phyloP scores from a whole-genome alignment of 2,888 invertebrate genomes.

The Protophormia terraenovae region DNA sequence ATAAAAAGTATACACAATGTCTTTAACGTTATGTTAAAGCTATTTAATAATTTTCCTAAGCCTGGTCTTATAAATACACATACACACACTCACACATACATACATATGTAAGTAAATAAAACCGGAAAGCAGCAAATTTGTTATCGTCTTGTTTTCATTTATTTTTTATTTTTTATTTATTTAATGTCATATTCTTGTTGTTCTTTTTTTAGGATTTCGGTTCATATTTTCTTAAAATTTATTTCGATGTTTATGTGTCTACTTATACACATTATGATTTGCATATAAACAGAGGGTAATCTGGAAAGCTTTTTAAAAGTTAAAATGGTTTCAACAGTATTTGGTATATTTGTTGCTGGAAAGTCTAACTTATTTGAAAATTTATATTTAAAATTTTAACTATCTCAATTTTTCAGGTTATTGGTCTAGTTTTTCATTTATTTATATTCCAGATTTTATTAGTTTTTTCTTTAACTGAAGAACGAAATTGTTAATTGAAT shows the following conservation, averaged over 20 bases:
- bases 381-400: too few relatives aligned
- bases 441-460: too few relatives aligned
- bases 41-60: conserved; percentile 38
- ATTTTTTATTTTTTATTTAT: neutral
- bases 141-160: conserved; percentile 16
- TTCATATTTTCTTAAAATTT: neutral
- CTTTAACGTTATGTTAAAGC: conserved; percentile 9
- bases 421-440: too few relatives aligned
- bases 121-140: conserved; percentile 27
- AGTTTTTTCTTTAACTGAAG: too few relatives aligned
- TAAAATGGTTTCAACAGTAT: too few relatives aligned
- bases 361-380: too few relatives aligned
- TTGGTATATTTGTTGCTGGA: too few relatives aligned
- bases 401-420: too few relatives aligned
- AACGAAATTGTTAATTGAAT: too few relatives aligned
- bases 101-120: neutral
- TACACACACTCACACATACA: neutral
- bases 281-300: neutral
- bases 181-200: conserved; percentile 7
- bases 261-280: neutral
- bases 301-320: neutral
- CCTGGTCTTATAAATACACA: neutral
- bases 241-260: neutral
- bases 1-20: neutral
- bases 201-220: neutral